Evolutionary conservation across 2,113 vertebrate species (phyloP), one percentile per base, ranked within the genome.

Genomic region (Oophaga pumilio): DNA sequence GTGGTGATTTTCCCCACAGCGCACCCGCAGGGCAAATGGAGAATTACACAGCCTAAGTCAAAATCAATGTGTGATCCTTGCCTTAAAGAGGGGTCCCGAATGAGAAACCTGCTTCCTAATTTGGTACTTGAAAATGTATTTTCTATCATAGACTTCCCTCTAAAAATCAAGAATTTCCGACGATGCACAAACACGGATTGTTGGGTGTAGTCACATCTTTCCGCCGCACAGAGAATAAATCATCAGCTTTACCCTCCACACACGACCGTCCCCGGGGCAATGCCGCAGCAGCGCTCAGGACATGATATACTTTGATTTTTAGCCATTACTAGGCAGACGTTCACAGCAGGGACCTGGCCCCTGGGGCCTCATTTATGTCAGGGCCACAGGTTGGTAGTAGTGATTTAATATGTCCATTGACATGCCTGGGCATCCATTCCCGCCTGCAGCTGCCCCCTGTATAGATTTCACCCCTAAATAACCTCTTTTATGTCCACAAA

Each of bases 381-480:
- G 69, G 68, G 69, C 69, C 69, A 73, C 69, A 73, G 69, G 69
- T 73, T 73, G 26, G 68, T 71, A 71, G 17, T 3, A 33, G 26
- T 15, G 69, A 73, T 73, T 43, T 73, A 73, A 73, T 73, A 20
- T 43, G 43, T 73, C 69, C 69, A 73, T 73, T 73, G 28, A 73
- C 69, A 73, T 73, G 69, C 69, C 15, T 18, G 28, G 28, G 26
- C 69, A 73, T 73, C 69, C 17, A 26, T 43, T 43, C 33, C 33
- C 18, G 28, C 69, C 68, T 14, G 12, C 68, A 26, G 24, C 66
- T 28, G 60, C 60, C 4, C 66, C 66, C 8, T 18, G 6, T 71
- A 71, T 71, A 33, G 6, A 71, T 33, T 17, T 71, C 26, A 33
- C 26, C 69, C 33, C 20, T 15, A 43, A 8, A 73, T 73, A 73